phyloP scores from a whole-genome alignment of 30 jellyfish, hydroid and myxozoan genomes.

The Aurelia coerulea region DNA sequence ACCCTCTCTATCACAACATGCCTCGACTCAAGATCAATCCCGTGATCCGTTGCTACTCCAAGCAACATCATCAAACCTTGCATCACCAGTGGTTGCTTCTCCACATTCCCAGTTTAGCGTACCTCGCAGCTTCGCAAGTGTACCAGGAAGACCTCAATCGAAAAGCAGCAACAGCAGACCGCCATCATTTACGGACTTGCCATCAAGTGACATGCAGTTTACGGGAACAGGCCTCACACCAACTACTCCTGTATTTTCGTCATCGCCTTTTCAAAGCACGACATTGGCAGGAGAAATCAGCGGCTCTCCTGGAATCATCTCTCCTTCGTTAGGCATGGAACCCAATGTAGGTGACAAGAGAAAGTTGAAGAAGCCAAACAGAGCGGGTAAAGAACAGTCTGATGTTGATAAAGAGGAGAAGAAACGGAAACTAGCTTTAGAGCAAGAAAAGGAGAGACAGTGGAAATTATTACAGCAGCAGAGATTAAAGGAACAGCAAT shows the following conservation, averaged over 20 bases:
- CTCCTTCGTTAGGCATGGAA: slow-evolving; percentile 46
- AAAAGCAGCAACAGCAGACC: slow-evolving; percentile 51
- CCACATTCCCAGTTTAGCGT: slow-evolving; percentile 24
- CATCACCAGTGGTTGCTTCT: slow-evolving; percentile 9
- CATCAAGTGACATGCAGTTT: slow-evolving; percentile 48
- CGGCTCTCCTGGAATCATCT: slow-evolving; percentile 40
- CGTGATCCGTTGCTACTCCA: slow-evolving; percentile 4
- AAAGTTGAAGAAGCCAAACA: slow-evolving; percentile 35
- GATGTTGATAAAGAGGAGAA: slow-evolving; percentile 68
- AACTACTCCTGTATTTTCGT: slow-evolving; percentile 71
- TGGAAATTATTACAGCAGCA: slow-evolving; percentile 87
- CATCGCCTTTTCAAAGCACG: slow-evolving; percentile 68
- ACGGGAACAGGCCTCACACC: slow-evolving; percentile 79
- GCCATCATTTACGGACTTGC: slow-evolving; percentile 37
- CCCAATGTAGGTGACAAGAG: slow-evolving; percentile 45
- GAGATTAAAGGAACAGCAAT: slow-evolving; percentile 80
- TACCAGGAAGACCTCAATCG: slow-evolving; percentile 11
- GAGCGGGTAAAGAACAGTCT: slow-evolving; percentile 44
- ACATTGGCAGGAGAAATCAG: slow-evolving; percentile 43
- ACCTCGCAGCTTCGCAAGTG: slow-evolving; percentile 14
- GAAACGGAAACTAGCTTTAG: slow-evolving; percentile 63
- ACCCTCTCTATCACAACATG: slow-evolving; percentile 16
- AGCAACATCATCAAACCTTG: neutral
- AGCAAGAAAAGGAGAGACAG: slow-evolving; percentile 88
- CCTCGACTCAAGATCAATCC: slow-evolving; percentile 3